phyloP scores from a whole-genome alignment of 2,113 vertebrate genomes.

The Numida meleagris region DNA sequence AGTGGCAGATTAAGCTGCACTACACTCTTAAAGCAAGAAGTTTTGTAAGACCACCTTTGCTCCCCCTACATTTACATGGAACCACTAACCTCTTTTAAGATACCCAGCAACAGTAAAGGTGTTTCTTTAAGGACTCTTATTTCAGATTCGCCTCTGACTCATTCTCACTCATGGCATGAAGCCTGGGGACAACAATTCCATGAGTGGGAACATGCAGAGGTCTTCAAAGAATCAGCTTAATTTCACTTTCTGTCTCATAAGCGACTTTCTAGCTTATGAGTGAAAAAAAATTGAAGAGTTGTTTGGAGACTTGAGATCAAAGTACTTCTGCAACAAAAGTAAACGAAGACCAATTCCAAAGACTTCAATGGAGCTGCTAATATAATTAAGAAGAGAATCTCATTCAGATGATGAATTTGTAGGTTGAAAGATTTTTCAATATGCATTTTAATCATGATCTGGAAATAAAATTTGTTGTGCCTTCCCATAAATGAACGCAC shows the following conservation, averaged over 20 bases:
- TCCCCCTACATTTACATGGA: background rate
- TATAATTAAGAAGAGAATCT: background rate
- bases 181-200: constrained; percentile 12
- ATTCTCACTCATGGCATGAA: background rate
- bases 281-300: background rate
- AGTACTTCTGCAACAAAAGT: background rate
- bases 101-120: background rate
- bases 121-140: constrained; percentile 17
- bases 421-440: background rate
- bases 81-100: constrained; percentile 1
- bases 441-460: background rate
- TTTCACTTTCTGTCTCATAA: constrained; percentile 23
- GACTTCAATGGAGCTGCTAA: background rate
- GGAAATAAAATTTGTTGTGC: background rate
- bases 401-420: background rate
- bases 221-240: constrained; percentile 56
- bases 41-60: background rate
- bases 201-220: constrained; percentile 5
- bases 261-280: background rate
- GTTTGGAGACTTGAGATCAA: background rate
- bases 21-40: background rate
- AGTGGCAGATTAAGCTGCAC: background rate
- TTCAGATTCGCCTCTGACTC: background rate
- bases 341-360: constrained; percentile 25
- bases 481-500: background rate